Evolutionary conservation across 2,888 invertebrate genomes (phyloP).

Genomic region (Eumacrocentrus americanus): DNA sequence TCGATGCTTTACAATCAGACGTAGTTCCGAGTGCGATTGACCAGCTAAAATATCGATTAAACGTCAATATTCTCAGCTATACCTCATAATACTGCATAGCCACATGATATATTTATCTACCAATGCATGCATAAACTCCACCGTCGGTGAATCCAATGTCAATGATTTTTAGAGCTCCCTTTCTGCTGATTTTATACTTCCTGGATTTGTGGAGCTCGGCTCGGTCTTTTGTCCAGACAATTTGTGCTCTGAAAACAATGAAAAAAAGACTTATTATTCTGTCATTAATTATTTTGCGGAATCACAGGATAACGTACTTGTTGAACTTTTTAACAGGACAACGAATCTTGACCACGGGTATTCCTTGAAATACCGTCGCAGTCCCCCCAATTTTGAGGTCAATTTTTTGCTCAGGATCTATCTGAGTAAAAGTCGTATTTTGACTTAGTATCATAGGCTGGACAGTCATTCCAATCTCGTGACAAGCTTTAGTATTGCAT

Average conservation of each 20-base stretch:
- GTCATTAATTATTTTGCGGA: background rate
- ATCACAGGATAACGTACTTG: constrained; percentile 52
- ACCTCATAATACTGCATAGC: background rate
- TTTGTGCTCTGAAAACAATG: constrained; percentile 74
- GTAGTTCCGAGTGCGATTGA: constrained; percentile 79
- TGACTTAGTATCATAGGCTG: constrained; percentile 79
- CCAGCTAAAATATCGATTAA: constrained; percentile 65
- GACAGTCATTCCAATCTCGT: constrained; percentile 70
- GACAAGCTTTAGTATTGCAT: constrained; percentile 83
- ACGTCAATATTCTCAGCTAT: background rate
- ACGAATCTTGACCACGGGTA: constrained; percentile 85
- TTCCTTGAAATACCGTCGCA: constrained; percentile 88
- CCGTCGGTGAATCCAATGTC: constrained; percentile 81
- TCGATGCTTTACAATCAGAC: constrained; percentile 78
- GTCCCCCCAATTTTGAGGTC: constrained; percentile 88
- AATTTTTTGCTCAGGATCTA: constrained; percentile 78
- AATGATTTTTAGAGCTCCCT: constrained; percentile 87
- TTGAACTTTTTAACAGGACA: constrained; percentile 85
- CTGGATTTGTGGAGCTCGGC: constrained; percentile 77
- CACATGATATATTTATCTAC: constrained; percentile 50
- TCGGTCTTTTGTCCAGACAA: constrained; percentile 89
- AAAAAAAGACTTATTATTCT: too few relatives aligned
- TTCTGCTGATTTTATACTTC: constrained; percentile 87
- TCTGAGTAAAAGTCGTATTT: constrained; percentile 80
- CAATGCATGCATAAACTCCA: constrained; percentile 86